Conservation (phyloP, 1,140 invertebrate species). For the Danaus melanippus region DNA sequence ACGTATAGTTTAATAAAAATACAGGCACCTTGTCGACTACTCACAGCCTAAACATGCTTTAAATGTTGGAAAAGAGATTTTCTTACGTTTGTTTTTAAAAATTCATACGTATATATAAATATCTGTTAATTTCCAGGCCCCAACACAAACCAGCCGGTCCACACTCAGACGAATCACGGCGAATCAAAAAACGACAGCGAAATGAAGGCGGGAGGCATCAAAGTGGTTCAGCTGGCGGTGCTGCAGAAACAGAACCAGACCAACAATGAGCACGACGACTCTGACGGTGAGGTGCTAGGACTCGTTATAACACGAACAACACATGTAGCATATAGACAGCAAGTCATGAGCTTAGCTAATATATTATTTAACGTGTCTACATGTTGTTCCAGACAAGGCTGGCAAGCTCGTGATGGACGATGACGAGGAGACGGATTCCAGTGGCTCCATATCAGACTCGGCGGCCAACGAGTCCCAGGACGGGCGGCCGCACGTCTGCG, state of each 20-base stretch:
- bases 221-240: slow-evolving; percentile 56
- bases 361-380: too few relatives aligned
- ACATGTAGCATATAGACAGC: too few relatives aligned
- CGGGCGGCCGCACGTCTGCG: slow-evolving; percentile 56
- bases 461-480: slow-evolving; percentile 50
- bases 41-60: too few relatives aligned
- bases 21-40: too few relatives aligned
- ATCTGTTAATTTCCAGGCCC: slow-evolving; percentile 26
- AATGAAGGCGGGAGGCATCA: slow-evolving; percentile 43
- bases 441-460: slow-evolving; percentile 57
- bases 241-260: slow-evolving; percentile 59
- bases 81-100: too few relatives aligned
- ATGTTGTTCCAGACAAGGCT: slow-evolving; percentile 36
- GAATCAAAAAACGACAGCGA: slow-evolving; percentile 32
- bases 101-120: slow-evolving; percentile 1
- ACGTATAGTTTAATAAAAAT: too few relatives aligned
- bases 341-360: too few relatives aligned
- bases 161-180: slow-evolving; percentile 10
- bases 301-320: background rate
- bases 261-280: slow-evolving; percentile 57
- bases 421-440: slow-evolving; percentile 62
- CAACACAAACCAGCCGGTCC: too few relatives aligned
- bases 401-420: slow-evolving; percentile 44
- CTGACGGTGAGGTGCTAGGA: slow-evolving; percentile 45
- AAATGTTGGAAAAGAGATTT: too few relatives aligned